A percentile compares a stretch with the other conserved stretches of the same genome.
Conservation (phyloP, 2,113 vertebrate species). For the Megaleporinus macrocephalus region DNA sequence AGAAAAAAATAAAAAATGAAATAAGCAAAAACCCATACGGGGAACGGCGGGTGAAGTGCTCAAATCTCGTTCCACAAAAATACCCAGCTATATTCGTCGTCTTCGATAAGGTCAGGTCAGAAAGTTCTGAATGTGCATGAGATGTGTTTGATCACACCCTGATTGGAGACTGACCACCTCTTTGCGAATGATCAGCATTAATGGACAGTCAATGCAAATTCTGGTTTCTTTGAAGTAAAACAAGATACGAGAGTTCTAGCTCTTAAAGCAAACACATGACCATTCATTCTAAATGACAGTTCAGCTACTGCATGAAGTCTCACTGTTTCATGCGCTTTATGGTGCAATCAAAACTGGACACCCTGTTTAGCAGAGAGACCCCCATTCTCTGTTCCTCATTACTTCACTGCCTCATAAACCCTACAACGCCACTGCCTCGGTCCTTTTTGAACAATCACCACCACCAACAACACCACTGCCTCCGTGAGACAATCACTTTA, state of each 20-base stretch:
- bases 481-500: constrained; percentile 54
- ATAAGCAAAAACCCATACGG: neutral
- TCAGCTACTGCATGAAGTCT: neutral
- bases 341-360: neutral
- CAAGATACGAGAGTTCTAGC: neutral
- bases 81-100: neutral
- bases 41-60: neutral
- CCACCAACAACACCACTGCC: constrained; percentile 53
- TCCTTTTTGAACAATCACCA: constrained; percentile 42
- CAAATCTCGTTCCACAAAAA: neutral
- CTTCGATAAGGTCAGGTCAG: neutral
- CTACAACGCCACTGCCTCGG: constrained; percentile 56
- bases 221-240: neutral
- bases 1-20: neutral
- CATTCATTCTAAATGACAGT: neutral
- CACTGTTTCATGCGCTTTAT: constrained; percentile 2
- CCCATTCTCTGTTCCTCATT: neutral
- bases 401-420: neutral
- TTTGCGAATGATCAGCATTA: neutral
- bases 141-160: neutral
- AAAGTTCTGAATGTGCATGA: constrained; percentile 10
- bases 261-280: neutral
- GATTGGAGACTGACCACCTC: neutral
- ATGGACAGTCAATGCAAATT: neutral
- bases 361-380: neutral